Evolutionary conservation across 2,113 vertebrate genomes (phyloP).

Genomic region (Callopanchax toddi): DNA sequence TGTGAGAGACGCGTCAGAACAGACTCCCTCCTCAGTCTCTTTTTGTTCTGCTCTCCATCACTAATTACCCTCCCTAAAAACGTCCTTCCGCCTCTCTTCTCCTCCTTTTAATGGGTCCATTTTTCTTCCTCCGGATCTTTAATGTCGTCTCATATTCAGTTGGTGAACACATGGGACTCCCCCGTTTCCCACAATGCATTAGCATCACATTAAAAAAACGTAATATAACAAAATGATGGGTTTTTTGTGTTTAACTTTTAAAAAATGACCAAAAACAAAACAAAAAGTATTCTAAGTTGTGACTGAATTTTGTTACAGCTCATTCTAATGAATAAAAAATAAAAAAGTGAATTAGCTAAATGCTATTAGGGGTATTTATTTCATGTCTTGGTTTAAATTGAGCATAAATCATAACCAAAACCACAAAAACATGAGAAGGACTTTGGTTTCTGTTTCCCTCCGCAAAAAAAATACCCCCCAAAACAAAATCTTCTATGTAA

Average conservation of each 20-base stretch:
- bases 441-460: too few species aligned
- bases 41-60: constrained; percentile 36
- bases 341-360: too few species aligned
- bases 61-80: constrained; percentile 31
- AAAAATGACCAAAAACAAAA: not conserved
- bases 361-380: too few species aligned
- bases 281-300: too few species aligned
- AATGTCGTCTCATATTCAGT: constrained; percentile 25
- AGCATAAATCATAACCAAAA: too few species aligned
- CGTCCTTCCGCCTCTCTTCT: constrained; percentile 4
- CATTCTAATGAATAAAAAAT: too few species aligned
- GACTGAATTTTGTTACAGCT: too few species aligned
- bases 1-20: too few species aligned
- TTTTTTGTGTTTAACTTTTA: constrained; percentile 31
- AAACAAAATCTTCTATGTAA: too few species aligned
- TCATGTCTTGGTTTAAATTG: too few species aligned
- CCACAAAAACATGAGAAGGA: too few species aligned
- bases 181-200: constrained; percentile 42
- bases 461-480: too few species aligned
- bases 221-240: constrained; percentile 57
- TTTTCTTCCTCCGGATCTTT: constrained; percentile 20
- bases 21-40: constrained; percentile 42
- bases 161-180: constrained; percentile 26
- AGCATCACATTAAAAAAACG: constrained; percentile 40
- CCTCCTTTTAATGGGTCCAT: constrained; percentile 10